phyloP scores from a whole-genome alignment of 2,888 invertebrate species.

The Odontothrips loti region DNA sequence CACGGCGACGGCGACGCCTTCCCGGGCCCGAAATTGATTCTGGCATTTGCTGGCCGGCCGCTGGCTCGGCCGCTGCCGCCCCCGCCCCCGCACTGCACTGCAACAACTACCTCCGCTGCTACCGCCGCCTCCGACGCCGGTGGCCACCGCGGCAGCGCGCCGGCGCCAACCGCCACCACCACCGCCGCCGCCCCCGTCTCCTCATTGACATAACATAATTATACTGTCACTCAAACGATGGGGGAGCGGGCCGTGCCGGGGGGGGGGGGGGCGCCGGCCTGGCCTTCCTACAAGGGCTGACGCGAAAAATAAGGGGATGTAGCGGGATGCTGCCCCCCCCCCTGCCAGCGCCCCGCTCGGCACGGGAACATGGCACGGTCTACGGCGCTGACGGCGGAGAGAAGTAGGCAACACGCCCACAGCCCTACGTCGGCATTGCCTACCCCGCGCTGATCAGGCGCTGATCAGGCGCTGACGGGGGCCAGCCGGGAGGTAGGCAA shows the following conservation, averaged over 20 bases:
- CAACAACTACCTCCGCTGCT: background rate
- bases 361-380: background rate
- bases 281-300: background rate
- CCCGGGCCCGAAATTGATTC: conserved; percentile 3
- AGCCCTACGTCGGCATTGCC: background rate
- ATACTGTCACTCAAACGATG: conserved; percentile 25
- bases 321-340: background rate
- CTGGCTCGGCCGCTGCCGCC: background rate
- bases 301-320: conserved; percentile 21
- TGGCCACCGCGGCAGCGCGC: background rate
- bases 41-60: background rate
- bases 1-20: background rate
- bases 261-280: background rate
- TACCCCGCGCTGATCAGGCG: background rate
- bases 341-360: background rate
- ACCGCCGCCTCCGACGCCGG: conserved; percentile 2
- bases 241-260: background rate
- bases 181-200: conserved; percentile 8
- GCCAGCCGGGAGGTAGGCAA: no score
- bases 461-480: background rate
- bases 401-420: background rate
- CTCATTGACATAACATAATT: conserved; percentile 27
- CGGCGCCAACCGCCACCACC: conserved; percentile 13
- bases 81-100: background rate
- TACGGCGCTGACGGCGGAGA: background rate